Base-by-base conservation (phyloP, 2,888 invertebrate genomes). In the Abrostola tripartita region DNA sequence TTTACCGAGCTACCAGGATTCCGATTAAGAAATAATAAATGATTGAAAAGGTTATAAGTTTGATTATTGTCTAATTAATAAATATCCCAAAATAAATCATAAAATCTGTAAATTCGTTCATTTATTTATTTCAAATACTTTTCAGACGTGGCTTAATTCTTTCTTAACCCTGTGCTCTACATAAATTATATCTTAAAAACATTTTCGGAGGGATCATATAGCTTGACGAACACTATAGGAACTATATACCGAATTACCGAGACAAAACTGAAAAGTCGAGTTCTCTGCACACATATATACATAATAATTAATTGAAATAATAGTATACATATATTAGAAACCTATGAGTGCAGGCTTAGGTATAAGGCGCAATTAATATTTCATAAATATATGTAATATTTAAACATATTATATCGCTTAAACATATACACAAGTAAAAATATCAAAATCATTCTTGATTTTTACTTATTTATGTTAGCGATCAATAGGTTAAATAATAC, bases 1-100 rank as follows among this genome's bases (percentile, higher is more conserved):
- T 61, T 55, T 61, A 51, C 61, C 61, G 42, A 61, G 61, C 61
- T 61, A 61, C 55, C 61, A 61, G 42, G 61, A 61, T 55, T 61
- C 61, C 50, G 61, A 61, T 55, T 61, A 61, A 59, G 52, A 59
- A 59, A 61, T 54, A 54, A 61, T 54, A 54, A 61, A 61, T 61
- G 54, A 61, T 54, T 61, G 54, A 61, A 61, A 61, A 56, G 60
- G 52, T 60, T 60, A 52, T 60, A 60, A 60, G 60, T 60, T 50
- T 50, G 52, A 60, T 60, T 60, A 60, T 52, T 60, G 60, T 52
- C 52, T 60, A 60, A 52, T 52, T 61, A 54, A 54, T 61, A 61
- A 61, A 54, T 61, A 61, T 61, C 61, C 54, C 53, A 60, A 60
- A 60, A 60, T 53, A 60, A 60, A 60, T 60, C 52, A 60, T 53